phyloP scores from a whole-genome alignment of 2,113 vertebrate genomes.

The Oenanthe melanoleuca region DNA sequence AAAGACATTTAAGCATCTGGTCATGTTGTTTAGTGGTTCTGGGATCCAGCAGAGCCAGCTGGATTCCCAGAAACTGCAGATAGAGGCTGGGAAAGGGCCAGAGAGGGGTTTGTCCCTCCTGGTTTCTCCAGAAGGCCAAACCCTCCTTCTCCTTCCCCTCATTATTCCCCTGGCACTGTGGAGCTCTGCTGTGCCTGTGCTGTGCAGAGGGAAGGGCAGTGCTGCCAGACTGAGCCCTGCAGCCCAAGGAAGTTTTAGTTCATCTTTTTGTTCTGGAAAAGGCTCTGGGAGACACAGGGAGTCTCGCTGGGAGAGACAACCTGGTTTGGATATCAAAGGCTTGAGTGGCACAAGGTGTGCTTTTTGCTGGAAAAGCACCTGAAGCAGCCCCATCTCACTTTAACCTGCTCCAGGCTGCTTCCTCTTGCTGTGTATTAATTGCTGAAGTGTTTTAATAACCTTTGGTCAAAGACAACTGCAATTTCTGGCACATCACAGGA shows the following conservation, averaged over 20 bases:
- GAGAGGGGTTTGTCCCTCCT: neutral
- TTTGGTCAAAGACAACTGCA: conserved; percentile 47
- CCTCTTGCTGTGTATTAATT: conserved; percentile 21
- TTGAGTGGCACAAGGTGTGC: neutral
- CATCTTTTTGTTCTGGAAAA: neutral
- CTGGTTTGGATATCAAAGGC: neutral
- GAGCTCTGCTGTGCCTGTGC: neutral
- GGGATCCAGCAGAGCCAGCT: neutral
- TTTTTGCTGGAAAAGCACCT: conserved; percentile 11
- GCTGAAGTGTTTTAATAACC: conserved; percentile 57
- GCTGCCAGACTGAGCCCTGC: neutral
- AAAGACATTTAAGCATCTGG: neutral
- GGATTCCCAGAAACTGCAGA: neutral
- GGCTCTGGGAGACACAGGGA: neutral
- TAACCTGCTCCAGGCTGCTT: conserved; percentile 49
- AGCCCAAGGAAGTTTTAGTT: neutral
- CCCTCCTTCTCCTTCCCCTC: neutral
- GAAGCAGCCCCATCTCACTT: conserved; percentile 12
- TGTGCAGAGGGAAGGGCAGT: neutral
- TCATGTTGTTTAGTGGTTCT: neutral
- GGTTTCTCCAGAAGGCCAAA: neutral
- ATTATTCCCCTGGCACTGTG: neutral
- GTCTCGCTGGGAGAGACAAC: neutral
- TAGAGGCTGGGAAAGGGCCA: conserved; percentile 18
- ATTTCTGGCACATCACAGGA: conserved; percentile 36